Evolutionary conservation across 1,140 invertebrate species (phyloP).

Genomic region (Ruditapes philippinarum): DNA sequence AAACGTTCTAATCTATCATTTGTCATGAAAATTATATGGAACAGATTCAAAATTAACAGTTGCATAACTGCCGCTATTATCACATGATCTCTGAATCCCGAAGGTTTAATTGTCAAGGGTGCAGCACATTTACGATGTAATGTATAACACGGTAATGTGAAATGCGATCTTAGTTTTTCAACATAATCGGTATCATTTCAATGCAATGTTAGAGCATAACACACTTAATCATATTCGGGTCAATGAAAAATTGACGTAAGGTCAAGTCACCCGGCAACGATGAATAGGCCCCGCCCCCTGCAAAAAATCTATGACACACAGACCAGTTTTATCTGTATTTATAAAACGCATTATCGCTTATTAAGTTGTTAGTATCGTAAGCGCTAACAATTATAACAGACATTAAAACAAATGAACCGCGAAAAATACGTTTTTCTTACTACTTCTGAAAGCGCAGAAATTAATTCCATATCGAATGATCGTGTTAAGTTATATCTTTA

Average conservation of each 20-base stretch:
- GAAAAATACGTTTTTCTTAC: not conserved
- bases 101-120: slow-evolving; percentile 31
- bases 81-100: slow-evolving; percentile 1
- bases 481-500: not conserved
- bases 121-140: slow-evolving; percentile 56
- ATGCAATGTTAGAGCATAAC: slow-evolving; percentile 33
- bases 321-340: not conserved
- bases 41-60: slow-evolving; percentile 5
- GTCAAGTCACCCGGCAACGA: slow-evolving; percentile 44
- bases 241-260: slow-evolving; percentile 35
- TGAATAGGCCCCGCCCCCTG: slow-evolving; percentile 15
- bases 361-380: not conserved
- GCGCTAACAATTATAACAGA: not conserved
- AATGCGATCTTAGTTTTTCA: slow-evolving; percentile 30
- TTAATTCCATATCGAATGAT: not conserved
- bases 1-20: not conserved
- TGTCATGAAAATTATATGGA: slow-evolving; percentile 22
- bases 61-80: not conserved
- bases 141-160: slow-evolving; percentile 23
- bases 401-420: not conserved
- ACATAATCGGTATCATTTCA: slow-evolving; percentile 28
- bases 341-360: not conserved
- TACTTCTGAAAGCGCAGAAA: not conserved
- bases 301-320: not conserved
- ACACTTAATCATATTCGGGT: slow-evolving; percentile 55